Conservation (phyloP, 2,888 invertebrate genomes). For the Andrena chrysosceles region DNA sequence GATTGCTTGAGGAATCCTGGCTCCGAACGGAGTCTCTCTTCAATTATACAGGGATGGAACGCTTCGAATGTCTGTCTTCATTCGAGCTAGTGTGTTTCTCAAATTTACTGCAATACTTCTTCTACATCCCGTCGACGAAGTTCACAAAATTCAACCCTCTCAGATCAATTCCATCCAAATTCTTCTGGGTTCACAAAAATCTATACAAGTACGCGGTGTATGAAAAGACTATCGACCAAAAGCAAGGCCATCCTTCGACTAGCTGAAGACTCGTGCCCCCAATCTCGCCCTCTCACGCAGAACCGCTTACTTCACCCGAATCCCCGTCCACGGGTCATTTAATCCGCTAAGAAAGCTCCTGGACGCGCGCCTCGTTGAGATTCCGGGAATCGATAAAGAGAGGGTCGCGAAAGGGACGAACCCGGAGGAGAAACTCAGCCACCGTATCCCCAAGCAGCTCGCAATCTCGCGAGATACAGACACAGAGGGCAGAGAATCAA, state of each 20-base stretch:
- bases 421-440: conserved; percentile 2
- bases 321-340: conserved; percentile 2
- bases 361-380: conserved; percentile 9
- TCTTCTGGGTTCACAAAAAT: too few relatives aligned
- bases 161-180: too few relatives aligned
- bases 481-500: conserved; percentile 26
- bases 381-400: conserved; percentile 42
- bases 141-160: too few relatives aligned
- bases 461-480: conserved; percentile 36
- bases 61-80: background rate
- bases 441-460: conserved; percentile 38
- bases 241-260: background rate
- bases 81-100: background rate
- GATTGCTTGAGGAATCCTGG: conserved; percentile 1
- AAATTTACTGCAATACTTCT: background rate
- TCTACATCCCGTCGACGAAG: too few relatives aligned
- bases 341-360: conserved; percentile 1
- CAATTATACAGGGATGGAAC: background rate
- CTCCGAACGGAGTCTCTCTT: background rate
- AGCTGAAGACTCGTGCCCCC: background rate
- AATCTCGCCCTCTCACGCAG: background rate
- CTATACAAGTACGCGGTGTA: too few relatives aligned
- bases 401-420: conserved; percentile 10
- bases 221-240: too few relatives aligned
- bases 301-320: conserved; percentile 21